Base-by-base conservation (phyloP, 1,140 invertebrate genomes). In the Phthorimaea operculella region DNA sequence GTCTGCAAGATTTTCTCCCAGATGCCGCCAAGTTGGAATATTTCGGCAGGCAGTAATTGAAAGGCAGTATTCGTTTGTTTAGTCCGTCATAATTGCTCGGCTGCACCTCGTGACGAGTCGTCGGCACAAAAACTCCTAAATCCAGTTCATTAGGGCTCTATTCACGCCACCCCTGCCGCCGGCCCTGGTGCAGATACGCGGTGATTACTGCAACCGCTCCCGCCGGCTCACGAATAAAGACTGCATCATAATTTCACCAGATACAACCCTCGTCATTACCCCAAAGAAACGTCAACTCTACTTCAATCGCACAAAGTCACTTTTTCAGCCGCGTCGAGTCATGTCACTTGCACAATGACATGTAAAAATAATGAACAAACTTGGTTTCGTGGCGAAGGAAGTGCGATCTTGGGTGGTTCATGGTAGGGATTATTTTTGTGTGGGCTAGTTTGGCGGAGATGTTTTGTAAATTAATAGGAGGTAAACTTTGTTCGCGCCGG, bases 321-420 rank as follows among this genome's bases (percentile, higher is more conserved):
- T 65, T 72, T 76, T 79, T 53, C 55, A 59, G 55, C 60, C 52
- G 49, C 53, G 50, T 57, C 57, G 21, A 51, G 21, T 60, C 65
- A 72, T 68, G 79, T 81, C 79, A 83, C 75, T 83, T 83, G 76
- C 81, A 85, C 81, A 85, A 85, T 83, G 76, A 80, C 77, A 85
- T 85, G 79, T 83, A 85, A 85, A 85, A 85, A 85, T 85, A 85
- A 85, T 85, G 81, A 85, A 85, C 79, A 81, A 83, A 83, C 79
- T 85, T 80, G 63, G 66, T 49, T 54, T 69, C 61, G 54, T 49
- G 50, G 47, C 66, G 67, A 64, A 57, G 67, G 59, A 83, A 70
- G 61, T 69, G 79, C 60, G 69, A 71, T 70, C 78, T 72, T 81
- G 64, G 59, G 49, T 14, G 59, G 39, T 47, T 50, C 44, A 58